A percentile compares a stretch with the other conserved stretches of the same genome.
These are phyloP conservation scores for Aythya fuligula DNA, from an alignment of 2,797 vertebrate genomes.

Conservation along the genomic window DNA sequence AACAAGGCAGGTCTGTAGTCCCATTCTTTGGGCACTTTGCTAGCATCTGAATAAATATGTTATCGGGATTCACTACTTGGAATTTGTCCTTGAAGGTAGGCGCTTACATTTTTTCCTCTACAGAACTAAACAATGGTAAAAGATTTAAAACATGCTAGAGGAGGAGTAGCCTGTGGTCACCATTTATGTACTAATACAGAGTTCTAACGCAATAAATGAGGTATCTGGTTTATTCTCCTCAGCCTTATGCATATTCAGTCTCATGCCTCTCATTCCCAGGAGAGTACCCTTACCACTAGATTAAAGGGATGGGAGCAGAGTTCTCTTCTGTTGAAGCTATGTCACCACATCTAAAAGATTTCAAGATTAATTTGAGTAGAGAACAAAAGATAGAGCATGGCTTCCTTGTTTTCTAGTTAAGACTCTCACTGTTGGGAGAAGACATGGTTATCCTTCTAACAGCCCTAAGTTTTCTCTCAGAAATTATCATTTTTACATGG, in stretches of 20 bases:
- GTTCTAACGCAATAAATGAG: background rate
- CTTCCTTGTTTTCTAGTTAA: background rate
- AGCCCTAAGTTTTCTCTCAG: background rate
- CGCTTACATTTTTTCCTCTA: background rate
- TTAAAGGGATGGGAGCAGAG: constrained; percentile 25
- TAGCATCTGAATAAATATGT: background rate
- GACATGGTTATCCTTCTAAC: background rate
- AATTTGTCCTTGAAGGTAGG: background rate
- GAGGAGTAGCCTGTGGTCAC: background rate
- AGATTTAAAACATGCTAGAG: background rate
- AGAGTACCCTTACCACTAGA: background rate
- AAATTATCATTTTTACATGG: background rate
- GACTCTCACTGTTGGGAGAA: background rate
- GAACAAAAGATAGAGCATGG: background rate
- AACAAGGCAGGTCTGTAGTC: background rate
- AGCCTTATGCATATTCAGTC: background rate
- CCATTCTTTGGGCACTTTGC: background rate
- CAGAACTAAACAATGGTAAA: background rate
- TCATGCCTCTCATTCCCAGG: background rate
- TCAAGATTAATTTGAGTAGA: background rate
- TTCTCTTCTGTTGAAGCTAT: background rate
- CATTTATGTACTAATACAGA: background rate
- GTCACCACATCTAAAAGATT: background rate
- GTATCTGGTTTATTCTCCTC: background rate
- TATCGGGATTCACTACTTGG: background rate